Percentiles rank a stretch among this genome's conserved stretches.
Conservation (phyloP, 2,797 vertebrate species). For the Galago senegalensis region DNA sequence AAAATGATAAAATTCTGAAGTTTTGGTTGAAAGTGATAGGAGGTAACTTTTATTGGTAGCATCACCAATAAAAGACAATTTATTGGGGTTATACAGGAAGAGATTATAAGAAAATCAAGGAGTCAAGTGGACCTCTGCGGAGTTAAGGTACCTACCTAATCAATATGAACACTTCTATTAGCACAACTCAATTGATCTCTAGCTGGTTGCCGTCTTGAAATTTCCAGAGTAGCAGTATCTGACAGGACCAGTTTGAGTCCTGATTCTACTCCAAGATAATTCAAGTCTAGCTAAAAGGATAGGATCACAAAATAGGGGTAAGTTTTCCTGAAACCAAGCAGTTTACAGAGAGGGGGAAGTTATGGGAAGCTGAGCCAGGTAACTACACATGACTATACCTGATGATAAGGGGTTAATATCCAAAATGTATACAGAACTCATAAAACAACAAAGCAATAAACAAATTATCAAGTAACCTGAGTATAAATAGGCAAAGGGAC, state of each 20-base stretch:
- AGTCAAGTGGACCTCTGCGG: not conserved
- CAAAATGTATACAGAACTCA: not conserved
- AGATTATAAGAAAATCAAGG: slow-evolving; percentile 22
- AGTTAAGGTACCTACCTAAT: not conserved
- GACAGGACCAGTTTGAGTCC: not conserved
- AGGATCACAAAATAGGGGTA: not conserved
- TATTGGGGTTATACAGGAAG: not conserved
- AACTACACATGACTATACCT: not conserved
- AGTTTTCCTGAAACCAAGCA: not conserved
- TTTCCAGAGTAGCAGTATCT: not conserved
- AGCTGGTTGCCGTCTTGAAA: slow-evolving; percentile 33
- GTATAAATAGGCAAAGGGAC: not conserved
- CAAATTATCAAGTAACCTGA: not conserved
- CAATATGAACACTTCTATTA: not conserved
- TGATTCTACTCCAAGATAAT: slow-evolving; percentile 20
- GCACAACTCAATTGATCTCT: not conserved
- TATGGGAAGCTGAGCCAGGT: not conserved
- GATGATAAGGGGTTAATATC: not conserved
- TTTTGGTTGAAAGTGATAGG: not conserved
- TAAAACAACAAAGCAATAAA: not conserved
- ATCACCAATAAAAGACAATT: slow-evolving; percentile 7
- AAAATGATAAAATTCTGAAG: slow-evolving; percentile 56
- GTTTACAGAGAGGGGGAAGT: not conserved
- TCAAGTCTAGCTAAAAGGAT: not conserved
- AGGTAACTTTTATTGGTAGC: slow-evolving; percentile 21